A percentile compares a stretch with the other conserved stretches of the same genome.
phyloP scores from a whole-genome alignment of 2,113 vertebrate species.

The Spea multiplicata region DNA sequence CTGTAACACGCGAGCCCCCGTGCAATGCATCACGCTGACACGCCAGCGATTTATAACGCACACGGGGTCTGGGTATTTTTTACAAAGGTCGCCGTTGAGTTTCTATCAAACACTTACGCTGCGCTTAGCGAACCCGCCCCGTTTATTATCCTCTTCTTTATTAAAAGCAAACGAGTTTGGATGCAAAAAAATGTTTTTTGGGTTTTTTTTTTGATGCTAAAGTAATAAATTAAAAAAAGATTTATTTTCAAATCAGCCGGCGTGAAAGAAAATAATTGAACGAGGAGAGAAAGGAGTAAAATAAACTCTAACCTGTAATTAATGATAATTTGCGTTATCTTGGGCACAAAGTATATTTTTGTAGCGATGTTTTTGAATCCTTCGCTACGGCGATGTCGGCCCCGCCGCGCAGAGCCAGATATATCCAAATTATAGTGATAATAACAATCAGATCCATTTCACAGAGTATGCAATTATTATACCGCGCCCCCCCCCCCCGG shows the following conservation, averaged over 20 bases:
- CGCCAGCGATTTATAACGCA: constrained; percentile 5
- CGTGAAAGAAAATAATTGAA: neutral
- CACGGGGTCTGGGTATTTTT: constrained; percentile 4
- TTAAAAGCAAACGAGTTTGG: neutral
- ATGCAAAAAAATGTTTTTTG: neutral
- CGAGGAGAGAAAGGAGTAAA: neutral
- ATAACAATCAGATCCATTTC: too few relatives aligned
- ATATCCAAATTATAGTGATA: too few relatives aligned
- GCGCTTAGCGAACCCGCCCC: neutral
- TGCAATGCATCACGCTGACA: neutral
- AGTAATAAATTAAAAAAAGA: neutral
- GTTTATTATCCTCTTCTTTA: neutral
- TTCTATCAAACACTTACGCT: neutral
- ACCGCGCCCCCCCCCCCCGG: too few relatives aligned
- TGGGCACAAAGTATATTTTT: neutral
- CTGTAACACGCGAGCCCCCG: neutral
- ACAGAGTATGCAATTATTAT: too few relatives aligned
- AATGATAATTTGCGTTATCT: neutral
- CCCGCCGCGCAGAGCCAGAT: too few relatives aligned
- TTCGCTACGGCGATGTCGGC: neutral
- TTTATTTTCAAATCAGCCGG: neutral
- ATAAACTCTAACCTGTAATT: neutral
- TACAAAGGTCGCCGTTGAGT: constrained; percentile 14
- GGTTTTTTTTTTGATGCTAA: neutral
- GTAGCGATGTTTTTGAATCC: neutral